Percentiles rank a stretch among this genome's conserved stretches.
phyloP scores from a whole-genome alignment of 2,888 invertebrate genomes.

The Tipula unca region DNA sequence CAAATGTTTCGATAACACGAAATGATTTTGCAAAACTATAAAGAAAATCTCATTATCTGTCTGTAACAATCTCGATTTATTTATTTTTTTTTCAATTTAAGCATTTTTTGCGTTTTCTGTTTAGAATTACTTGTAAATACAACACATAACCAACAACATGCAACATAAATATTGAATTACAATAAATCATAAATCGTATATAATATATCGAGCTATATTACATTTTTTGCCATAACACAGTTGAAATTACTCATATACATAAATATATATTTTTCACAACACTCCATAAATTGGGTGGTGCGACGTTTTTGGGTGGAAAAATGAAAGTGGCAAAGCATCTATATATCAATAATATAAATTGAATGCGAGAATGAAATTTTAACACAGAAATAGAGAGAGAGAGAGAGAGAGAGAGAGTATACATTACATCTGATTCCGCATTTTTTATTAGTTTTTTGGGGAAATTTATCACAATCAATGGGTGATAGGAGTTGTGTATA shows the following conservation, averaged over 20 bases:
- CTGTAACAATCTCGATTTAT: not conserved
- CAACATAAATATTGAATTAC: conserved; percentile 8
- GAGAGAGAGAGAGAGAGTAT: not conserved
- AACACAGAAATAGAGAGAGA: not conserved
- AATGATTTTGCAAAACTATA: not conserved
- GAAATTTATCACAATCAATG: not conserved
- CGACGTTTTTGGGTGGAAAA: not conserved
- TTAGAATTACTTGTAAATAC: not conserved
- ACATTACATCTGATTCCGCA: not conserved
- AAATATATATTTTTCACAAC: not conserved
- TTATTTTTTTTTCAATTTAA: not conserved
- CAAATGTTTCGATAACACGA: not conserved
- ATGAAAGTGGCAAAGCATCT: not conserved
- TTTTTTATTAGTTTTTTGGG: not conserved
- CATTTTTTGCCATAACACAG: not conserved
- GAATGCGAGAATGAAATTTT: not conserved
- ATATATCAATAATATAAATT: conserved; percentile 8
- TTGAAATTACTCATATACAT: not conserved
- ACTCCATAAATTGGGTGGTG: not conserved
- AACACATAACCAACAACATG: not conserved
- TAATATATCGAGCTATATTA: not conserved
- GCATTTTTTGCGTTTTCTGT: not conserved
- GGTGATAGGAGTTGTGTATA: not conserved
- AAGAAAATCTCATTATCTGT: not conserved
- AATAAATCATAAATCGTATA: conserved; percentile 8